Conservation (phyloP, 2,888 invertebrate species). For the Cephus nigrinus region DNA sequence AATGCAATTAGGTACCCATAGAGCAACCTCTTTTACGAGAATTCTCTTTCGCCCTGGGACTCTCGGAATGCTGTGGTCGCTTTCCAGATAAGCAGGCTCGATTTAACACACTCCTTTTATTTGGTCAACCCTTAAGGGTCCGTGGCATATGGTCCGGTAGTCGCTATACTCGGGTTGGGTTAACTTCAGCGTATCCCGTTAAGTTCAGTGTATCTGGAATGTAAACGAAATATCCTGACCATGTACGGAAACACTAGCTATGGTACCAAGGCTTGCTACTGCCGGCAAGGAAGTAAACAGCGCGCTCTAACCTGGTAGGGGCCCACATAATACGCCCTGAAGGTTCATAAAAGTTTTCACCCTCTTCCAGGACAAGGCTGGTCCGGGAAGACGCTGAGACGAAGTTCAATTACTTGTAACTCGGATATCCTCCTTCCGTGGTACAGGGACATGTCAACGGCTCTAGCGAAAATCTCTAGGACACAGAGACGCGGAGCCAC, state of each 20-base stretch:
- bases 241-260: background rate
- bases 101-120: conserved; percentile 28
- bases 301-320: background rate
- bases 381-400: background rate
- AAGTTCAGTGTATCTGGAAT: background rate
- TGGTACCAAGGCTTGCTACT: background rate
- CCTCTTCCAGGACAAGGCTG: background rate
- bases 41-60: background rate
- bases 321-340: background rate
- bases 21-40: background rate
- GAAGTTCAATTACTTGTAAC: background rate
- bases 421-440: background rate
- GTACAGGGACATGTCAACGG: background rate
- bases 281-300: background rate
- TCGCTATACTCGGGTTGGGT: background rate
- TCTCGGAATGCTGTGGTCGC: background rate
- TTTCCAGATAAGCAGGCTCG: conserved; percentile 14
- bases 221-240: background rate
- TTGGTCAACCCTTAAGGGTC: conserved; percentile 21
- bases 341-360: background rate
- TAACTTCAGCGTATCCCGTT: background rate
- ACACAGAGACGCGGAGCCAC: background rate
- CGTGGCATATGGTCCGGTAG: background rate
- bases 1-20: background rate
- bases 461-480: background rate